phyloP scores from a whole-genome alignment of 2,113 vertebrate species.

The Chionis minor region DNA sequence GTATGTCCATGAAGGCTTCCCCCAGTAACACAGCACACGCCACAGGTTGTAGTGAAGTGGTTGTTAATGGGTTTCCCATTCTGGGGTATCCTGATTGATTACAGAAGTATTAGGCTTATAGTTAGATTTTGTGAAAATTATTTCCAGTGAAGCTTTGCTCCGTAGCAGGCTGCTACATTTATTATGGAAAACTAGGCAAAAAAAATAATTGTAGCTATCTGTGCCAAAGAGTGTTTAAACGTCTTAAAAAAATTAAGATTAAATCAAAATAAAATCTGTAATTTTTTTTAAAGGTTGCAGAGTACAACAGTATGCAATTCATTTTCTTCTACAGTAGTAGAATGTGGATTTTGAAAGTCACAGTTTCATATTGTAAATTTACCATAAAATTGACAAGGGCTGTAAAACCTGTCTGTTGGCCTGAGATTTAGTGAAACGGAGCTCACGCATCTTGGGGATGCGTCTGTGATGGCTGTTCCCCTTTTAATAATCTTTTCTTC shows the following conservation, averaged over 20 bases:
- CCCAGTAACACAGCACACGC: not conserved
- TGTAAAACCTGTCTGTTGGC: not conserved
- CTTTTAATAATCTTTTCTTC: not conserved
- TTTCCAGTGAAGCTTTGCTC: not conserved
- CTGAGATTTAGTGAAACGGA: not conserved
- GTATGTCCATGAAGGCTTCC: not conserved
- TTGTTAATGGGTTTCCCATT: not conserved
- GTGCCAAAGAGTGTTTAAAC: not conserved
- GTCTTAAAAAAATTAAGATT: not conserved
- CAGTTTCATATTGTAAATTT: not conserved
- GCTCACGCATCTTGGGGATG: not conserved
- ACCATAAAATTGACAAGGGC: not conserved
- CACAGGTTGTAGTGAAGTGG: not conserved
- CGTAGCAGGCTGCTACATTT: not conserved
- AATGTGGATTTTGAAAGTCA: not conserved
- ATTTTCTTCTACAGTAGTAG: not conserved
- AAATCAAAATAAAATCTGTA: not conserved
- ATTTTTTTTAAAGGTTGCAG: not conserved
- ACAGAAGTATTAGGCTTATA: not conserved
- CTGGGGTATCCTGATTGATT: not conserved
- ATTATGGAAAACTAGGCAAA: not conserved
- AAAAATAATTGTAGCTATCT: not conserved
- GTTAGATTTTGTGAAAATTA: not conserved
- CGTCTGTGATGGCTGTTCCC: not conserved
- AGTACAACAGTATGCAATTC: not conserved